A percentile compares a stretch with the other conserved stretches of the same genome.
phyloP scores from a whole-genome alignment of 2,113 vertebrate species.

The Brienomyrus brachyistius region DNA sequence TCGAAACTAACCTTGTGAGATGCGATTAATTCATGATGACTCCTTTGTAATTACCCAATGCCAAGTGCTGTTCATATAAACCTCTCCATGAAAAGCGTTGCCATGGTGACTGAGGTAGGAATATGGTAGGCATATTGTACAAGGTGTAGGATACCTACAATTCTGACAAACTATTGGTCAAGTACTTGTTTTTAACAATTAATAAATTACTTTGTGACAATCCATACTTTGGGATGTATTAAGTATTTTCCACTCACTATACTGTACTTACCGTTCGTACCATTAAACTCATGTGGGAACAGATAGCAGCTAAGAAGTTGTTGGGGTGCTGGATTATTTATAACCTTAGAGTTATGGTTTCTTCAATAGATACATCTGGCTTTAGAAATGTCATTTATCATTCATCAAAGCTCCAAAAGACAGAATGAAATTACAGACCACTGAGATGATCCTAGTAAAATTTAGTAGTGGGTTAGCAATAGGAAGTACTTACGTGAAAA shows the following conservation, averaged over 20 bases:
- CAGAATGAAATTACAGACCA: background rate
- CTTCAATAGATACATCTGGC: background rate
- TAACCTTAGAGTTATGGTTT: background rate
- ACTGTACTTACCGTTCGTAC: background rate
- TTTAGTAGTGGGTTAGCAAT: background rate
- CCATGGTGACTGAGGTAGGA: constrained; percentile 11
- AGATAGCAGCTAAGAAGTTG: background rate
- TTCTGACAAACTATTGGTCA: background rate
- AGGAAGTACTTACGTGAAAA: background rate
- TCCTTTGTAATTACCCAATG: background rate
- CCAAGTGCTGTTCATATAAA: background rate
- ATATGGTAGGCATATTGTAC: background rate
- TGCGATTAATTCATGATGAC: constrained; percentile 10
- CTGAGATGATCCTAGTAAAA: background rate
- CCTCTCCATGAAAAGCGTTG: background rate
- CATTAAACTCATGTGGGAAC: background rate
- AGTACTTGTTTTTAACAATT: background rate
- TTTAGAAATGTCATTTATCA: background rate
- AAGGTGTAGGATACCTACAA: background rate
- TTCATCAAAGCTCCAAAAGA: background rate
- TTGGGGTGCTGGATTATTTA: background rate
- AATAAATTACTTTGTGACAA: background rate
- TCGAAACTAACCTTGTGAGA: constrained; percentile 10
- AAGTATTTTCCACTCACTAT: background rate
- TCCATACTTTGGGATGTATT: background rate